A percentile compares a stretch with the other conserved stretches of the same genome.
Conservation (phyloP, 2,797 vertebrate genomes). For the Protosalanx chinensis region DNA sequence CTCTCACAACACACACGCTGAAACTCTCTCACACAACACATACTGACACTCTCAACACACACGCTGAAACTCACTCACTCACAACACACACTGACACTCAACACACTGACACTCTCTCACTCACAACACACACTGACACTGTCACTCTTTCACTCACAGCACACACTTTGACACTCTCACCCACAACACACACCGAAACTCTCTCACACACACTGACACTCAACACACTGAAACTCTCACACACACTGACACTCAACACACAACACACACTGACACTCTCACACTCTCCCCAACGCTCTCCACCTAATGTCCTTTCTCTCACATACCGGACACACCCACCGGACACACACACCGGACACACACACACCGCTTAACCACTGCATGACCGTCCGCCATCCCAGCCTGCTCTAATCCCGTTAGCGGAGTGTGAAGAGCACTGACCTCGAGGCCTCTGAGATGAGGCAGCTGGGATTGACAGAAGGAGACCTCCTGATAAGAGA, state of each 20-base stretch:
- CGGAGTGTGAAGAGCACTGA: constrained; percentile 45
- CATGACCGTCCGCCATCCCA: constrained; percentile 52
- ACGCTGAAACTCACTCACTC: constrained; percentile 32
- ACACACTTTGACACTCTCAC: neutral
- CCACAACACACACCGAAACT: neutral
- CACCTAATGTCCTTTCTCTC: too few relatives aligned
- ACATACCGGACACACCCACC: neutral
- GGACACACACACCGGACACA: neutral
- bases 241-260: constrained; percentile 28
- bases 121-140: neutral
- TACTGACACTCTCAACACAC: constrained; percentile 32
- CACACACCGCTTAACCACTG: constrained; percentile 23
- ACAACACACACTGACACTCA: neutral
- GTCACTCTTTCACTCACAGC: neutral
- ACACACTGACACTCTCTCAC: neutral
- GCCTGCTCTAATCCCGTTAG: constrained; percentile 54
- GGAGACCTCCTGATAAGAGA: constrained; percentile 1
- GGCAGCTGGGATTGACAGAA: neutral
- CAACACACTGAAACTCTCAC: constrained; percentile 19
- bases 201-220: constrained; percentile 3
- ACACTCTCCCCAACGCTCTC: constrained; percentile 5
- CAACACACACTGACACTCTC: constrained; percentile 34
- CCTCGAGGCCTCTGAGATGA: constrained; percentile 44
- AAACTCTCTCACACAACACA: constrained; percentile 16
- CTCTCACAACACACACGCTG: neutral